Base-by-base conservation (phyloP, 1,140 invertebrate species). In the Drosophila obscura region DNA sequence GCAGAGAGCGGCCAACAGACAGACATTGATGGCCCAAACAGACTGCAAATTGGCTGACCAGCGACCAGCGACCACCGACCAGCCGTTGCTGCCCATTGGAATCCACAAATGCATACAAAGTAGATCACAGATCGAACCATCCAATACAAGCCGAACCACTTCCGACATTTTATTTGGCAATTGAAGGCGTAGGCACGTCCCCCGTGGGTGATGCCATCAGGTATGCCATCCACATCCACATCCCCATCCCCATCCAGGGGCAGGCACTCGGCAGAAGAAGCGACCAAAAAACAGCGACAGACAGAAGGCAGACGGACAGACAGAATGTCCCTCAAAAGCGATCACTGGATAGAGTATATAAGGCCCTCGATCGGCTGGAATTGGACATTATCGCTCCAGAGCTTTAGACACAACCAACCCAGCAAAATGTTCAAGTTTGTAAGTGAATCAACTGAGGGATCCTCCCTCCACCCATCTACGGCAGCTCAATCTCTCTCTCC, bases 381-480 rank as follows among this genome's bases (percentile, higher is more conserved):
- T 46, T 65, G 43, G 26, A 49, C 81, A 84, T 85, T 74, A 75
- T 65, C 78, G 61, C 78, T 82, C 58, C 58, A 77, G 31, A 65
- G 69, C 56, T 73, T 69, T 65, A 83, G 48, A 69, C 51, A 53
- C 44, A 53, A 77, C 50, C 55, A 35, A 4, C 31, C 9, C 11
- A 73, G 52, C 62, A 91, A 91, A 61, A 91, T 91, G 90, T 91
- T 61, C 75, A 90, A 90, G 80, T 80, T 91, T 73, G 90, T 91
- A 88, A 90, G 90, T 83, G 44, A 6, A 44, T 24, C 31, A 9
- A n/a, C 9, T 13, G 1, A 9, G 43, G 28, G n/a, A 49, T 16
- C 28, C 9, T 1, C 19, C 19, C 2, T 15, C 8, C 39, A 46
- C 15, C 22, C 1, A 7, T 19, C 16, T 9, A 6, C 6, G 11